These are phyloP conservation scores for Lepisosteus osseus DNA, from an alignment of 2,113 vertebrate species.

Conservation along the genomic window DNA sequence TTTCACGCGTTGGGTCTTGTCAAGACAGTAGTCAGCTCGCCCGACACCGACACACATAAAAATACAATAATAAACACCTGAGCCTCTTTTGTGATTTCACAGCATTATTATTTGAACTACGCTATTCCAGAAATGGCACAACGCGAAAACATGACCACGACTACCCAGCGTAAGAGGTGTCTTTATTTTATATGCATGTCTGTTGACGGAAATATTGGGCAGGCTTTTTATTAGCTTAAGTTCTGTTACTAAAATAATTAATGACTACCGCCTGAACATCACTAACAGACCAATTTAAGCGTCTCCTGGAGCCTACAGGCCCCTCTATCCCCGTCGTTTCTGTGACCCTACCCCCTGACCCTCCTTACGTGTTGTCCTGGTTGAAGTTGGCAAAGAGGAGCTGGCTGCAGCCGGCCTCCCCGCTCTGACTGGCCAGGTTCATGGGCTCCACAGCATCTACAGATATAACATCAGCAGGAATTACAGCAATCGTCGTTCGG, in stretches of 20 bases:
- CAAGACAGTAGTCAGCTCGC: background rate
- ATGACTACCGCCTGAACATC: too few species aligned
- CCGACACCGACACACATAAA: background rate
- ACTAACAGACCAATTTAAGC: too few species aligned
- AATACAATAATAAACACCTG: background rate
- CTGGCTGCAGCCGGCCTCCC: conserved; percentile 89
- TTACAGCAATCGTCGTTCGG: conserved; percentile 27
- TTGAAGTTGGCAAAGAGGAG: conserved; percentile 98
- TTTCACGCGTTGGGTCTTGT: background rate
- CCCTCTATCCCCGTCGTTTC: conserved; percentile 25
- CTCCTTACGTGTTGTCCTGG: conserved; percentile 96
- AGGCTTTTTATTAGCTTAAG: background rate
- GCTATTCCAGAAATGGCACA: too few species aligned
- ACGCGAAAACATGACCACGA: too few species aligned
- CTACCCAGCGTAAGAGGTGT: too few species aligned
- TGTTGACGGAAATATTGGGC: too few species aligned
- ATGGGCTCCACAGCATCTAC: conserved; percentile 70
- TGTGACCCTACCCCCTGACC: conserved; percentile 31
- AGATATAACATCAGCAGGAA: conserved; percentile 39
- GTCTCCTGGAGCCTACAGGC: conserved; percentile 25
- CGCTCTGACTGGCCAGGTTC: conserved; percentile 94
- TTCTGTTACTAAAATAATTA: background rate
- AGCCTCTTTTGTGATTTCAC: too few species aligned
- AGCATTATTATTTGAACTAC: too few species aligned
- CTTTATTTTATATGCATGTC: too few species aligned